phyloP scores from a whole-genome alignment of 2,113 vertebrate genomes.

The Trematocara nigrifrons region DNA sequence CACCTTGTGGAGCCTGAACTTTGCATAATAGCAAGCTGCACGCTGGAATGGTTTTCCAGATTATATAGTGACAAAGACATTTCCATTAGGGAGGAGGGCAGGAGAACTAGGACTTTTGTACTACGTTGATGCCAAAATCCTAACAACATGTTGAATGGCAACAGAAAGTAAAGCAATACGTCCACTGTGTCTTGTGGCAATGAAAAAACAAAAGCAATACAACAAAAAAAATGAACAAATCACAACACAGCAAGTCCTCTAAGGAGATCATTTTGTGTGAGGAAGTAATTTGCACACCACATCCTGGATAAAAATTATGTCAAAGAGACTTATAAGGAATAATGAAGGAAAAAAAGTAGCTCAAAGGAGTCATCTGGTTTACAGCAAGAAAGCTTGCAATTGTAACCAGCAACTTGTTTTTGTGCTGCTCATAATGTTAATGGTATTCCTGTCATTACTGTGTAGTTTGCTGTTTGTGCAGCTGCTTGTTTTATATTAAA shows the following conservation, averaged over 20 bases:
- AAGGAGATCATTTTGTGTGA: not conserved
- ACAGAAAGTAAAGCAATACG: not conserved
- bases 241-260: not conserved
- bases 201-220: not conserved
- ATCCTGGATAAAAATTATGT: not conserved
- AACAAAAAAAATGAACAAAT: not conserved
- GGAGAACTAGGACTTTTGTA: not conserved
- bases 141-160: not conserved
- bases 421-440: not conserved
- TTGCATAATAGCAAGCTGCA: not conserved
- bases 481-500: not conserved
- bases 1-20: not conserved
- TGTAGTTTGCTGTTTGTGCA: not conserved
- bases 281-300: not conserved
- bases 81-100: not conserved
- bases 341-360: not conserved
- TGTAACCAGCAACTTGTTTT: not conserved
- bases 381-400: too few species aligned
- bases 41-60: not conserved
- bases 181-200: not conserved
- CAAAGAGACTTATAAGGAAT: not conserved
- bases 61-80: not conserved
- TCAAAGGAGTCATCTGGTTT: not conserved
- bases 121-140: not conserved
- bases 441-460: not conserved